Evolutionary conservation across 2,888 invertebrate species (phyloP), one percentile per base, ranked within the genome.

Genomic region (Abrostola tripartita): DNA sequence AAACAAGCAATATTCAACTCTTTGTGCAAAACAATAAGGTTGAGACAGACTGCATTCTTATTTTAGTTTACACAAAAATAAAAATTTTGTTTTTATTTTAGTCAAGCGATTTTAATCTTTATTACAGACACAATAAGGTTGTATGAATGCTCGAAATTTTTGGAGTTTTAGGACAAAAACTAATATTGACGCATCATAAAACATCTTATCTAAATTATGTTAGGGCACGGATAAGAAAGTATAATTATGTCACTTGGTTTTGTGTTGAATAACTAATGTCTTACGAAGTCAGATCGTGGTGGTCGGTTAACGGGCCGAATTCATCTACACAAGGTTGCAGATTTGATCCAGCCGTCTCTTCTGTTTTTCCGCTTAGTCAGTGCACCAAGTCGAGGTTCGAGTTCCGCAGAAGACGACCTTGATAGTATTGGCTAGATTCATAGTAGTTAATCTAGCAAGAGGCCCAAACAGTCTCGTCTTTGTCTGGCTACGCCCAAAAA

Each of bases 111-210:
- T 49, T 14, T 36, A 0, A 6, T 49, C 60, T 37, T 7, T 68
- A 6, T 36, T 0, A 0, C 0, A 2, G 2, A 0, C 0, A 0
- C 0, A 0, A 11, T 44, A 68, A 57, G 36, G 51, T 49, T n/a
- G 40, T 14, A 4, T 0, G 6, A n/a, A 1, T 0, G 0, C 14
- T 8, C 10, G 5, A 24, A 37, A 5, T 8, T 41, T 61, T 68
- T 58, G n/a, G 11, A 52, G 11, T 50, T n/a, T 1, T 5, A 37
- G 5, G 14, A 56, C 40, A 54, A 62, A 65, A 73, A 36, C 36
- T 47, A 71, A 68, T 65, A 74, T 69, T 76, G 71, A 60, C 67
- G 68, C 58, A 61, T 71, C 57, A 59, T 69, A 71, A 74, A 67
- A 49, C 37, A 65, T 61, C 12, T 65, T 69, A 78, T 64, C 63